Conservation (phyloP, 2,797 vertebrate species). For the Sebastes matsubarae region DNA sequence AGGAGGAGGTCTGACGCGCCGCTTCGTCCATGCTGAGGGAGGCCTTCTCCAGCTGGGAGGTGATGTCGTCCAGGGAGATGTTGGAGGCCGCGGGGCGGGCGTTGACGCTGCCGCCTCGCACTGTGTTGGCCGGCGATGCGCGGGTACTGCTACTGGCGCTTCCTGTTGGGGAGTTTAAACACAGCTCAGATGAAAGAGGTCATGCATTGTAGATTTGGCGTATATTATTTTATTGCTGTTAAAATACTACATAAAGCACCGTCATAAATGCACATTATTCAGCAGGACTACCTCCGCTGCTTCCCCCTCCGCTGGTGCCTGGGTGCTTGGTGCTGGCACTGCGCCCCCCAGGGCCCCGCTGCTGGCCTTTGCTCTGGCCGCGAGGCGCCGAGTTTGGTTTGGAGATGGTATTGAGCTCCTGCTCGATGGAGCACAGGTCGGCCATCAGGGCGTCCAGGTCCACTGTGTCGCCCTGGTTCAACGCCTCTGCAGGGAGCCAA, state of each 20-base stretch:
- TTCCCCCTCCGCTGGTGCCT: constrained; percentile 81
- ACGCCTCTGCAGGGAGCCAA: constrained; percentile 86
- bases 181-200: neutral
- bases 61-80: constrained; percentile 97
- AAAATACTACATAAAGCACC: neutral
- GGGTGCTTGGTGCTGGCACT: constrained; percentile 81
- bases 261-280: neutral
- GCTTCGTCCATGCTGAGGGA: constrained; percentile 96
- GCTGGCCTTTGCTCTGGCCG: constrained; percentile 73
- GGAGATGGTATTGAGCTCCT: constrained; percentile 89
- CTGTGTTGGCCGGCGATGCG: constrained; percentile 88
- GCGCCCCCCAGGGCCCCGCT: constrained; percentile 84
- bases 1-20: constrained; percentile 86
- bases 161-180: constrained; percentile 66
- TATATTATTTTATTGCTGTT: neutral
- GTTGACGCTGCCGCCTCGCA: constrained; percentile 82
- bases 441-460: constrained; percentile 99
- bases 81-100: constrained; percentile 84
- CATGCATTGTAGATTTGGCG: neutral
- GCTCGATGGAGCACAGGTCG: constrained; percentile 97
- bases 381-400: constrained; percentile 82
- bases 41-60: constrained; percentile 93
- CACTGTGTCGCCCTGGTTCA: constrained; percentile 95
- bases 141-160: constrained; percentile 80
- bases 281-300: constrained; percentile 74